These are phyloP conservation scores for Buathra laborator DNA, from an alignment of 2,888 invertebrate species.

Conservation along the genomic window DNA sequence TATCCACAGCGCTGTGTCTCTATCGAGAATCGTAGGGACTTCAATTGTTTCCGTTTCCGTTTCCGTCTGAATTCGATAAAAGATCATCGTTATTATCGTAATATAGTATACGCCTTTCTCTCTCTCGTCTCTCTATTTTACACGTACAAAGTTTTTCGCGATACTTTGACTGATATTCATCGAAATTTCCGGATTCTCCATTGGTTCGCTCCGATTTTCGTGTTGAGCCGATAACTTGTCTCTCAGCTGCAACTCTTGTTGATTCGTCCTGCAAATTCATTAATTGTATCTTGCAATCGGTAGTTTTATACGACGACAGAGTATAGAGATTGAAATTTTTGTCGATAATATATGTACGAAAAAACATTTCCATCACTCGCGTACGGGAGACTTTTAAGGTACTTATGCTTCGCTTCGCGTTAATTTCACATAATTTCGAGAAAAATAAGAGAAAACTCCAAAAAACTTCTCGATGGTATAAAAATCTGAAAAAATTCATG, in stretches of 20 bases:
- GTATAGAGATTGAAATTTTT: too few species aligned
- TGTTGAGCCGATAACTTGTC: not conserved
- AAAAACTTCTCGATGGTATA: too few species aligned
- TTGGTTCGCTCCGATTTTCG: too few species aligned
- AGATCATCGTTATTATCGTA: too few species aligned
- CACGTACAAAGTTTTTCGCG: not conserved
- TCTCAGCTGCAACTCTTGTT: conserved; percentile 81
- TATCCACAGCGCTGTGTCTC: conserved; percentile 82
- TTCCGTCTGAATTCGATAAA: conserved; percentile 24
- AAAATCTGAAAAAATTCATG: too few species aligned
- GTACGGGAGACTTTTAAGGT: too few species aligned
- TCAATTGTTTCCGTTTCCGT: not conserved
- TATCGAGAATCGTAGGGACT: conserved; percentile 59
- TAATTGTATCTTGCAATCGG: not conserved
- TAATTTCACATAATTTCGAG: too few species aligned
- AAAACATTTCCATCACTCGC: too few species aligned
- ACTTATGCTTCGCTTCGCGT: too few species aligned
- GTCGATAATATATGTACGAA: too few species aligned
- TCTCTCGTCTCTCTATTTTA: not conserved
- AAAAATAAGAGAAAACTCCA: too few species aligned
- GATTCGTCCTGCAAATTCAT: conserved; percentile 83
- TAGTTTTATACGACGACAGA: too few species aligned
- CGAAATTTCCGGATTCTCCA: not conserved
- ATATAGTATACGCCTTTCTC: not conserved
- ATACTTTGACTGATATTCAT: not conserved